Base-by-base conservation (phyloP, 2,113 vertebrate genomes). In the Thunnus maccoyii region DNA sequence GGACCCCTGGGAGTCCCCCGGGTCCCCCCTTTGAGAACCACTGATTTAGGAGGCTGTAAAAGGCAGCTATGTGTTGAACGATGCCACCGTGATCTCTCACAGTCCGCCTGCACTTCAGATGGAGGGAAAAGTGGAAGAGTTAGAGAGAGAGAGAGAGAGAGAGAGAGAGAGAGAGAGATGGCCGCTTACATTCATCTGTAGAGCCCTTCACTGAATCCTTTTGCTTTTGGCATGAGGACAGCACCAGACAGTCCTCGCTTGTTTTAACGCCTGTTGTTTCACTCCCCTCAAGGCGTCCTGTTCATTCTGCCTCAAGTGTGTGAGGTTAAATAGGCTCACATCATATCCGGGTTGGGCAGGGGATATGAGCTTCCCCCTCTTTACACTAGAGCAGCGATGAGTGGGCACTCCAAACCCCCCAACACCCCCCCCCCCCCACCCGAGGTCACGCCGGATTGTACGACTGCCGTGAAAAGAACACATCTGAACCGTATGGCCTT, bases 61-160 rank as follows among this genome's bases (percentile, higher is more conserved):
- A 97, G 95, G 95, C 94, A 95, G 95, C 96, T 93, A 95, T 89
- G 96, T 95, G 92, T 95, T 87, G 93, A 89, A 93, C 89, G 94
- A 95, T 87, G 95, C 95, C 95, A 85, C 87, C 80, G 9, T 15
- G 22, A 68, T 85, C 78, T 50, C 72, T 88, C 78, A 77, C 75
- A 74, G 69, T 92, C 89, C 79, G 83, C 90, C 94, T 94, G 94
- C 95, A 95, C 96, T 95, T 96, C 95, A 96, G 95, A 72, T 47
- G 55, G 66, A 72, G 55, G 67, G 41, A 66, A 62, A 62, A 79
- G 80, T 64, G 84, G 69, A 32, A 47, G 63, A 44, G 76, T 51
- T 9, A 46, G 30, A 50, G 61, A 76, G 87, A 86, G 81, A 85
- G 86, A 78, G 61, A 76, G 87, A 84, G 81, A 84, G 86, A 78